Percentiles rank a stretch among this genome's conserved stretches.
Evolutionary conservation across 2,113 vertebrate species (phyloP).

Genomic region (Aramus guarauna): DNA sequence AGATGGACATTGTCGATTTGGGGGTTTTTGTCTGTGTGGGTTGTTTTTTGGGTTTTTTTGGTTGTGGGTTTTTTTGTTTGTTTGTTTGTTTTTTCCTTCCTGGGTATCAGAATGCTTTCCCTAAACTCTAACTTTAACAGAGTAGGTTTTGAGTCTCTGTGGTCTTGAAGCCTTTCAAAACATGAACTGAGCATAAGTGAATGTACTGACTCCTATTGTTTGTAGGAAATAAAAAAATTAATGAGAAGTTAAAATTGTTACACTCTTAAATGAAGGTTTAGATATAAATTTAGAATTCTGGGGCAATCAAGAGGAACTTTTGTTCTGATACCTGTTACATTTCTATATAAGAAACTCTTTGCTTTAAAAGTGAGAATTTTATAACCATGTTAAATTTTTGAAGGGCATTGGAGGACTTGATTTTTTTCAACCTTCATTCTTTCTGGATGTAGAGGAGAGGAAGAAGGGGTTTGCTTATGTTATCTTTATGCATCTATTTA

Average conservation of each 20-base stretch:
- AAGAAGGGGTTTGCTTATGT: neutral
- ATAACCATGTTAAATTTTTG: neutral
- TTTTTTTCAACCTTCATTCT: neutral
- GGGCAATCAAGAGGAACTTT: neutral
- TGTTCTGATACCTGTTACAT: neutral
- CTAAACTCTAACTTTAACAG: neutral
- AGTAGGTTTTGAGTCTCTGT: neutral
- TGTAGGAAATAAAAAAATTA: neutral
- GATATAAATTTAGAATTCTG: neutral
- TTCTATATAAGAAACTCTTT: neutral
- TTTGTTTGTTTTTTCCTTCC: fast-evolving
- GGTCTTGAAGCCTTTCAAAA: neutral
- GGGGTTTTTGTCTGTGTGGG: too few relatives aligned
- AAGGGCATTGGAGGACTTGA: neutral
- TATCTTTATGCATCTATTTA: neutral
- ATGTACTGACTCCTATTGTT: neutral
- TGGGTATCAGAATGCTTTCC: neutral
- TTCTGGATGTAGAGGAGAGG: neutral
- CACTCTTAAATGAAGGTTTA: neutral
- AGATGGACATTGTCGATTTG: neutral
- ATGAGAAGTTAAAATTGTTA: neutral
- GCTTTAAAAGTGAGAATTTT: neutral
- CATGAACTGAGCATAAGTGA: neutral
- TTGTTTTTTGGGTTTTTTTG: too few relatives aligned
- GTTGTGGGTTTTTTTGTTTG: too few relatives aligned